These are phyloP conservation scores for Indri indri DNA, from an alignment of 2,113 vertebrate species.

Conservation along the genomic window DNA sequence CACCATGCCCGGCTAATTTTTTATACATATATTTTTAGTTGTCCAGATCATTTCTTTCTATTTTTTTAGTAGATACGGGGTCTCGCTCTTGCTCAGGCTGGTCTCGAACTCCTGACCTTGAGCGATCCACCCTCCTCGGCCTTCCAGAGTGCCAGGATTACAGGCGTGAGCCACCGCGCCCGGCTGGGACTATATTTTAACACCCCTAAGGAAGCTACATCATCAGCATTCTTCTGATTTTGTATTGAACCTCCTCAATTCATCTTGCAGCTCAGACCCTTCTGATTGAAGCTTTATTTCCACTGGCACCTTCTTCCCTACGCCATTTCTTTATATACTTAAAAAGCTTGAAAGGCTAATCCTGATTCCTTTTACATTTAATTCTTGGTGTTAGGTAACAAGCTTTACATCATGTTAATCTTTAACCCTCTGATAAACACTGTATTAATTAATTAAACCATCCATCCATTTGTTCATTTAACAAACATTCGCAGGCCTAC, in stretches of 20 bases:
- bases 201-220: background rate
- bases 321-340: background rate
- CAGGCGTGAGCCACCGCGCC: no score
- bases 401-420: background rate
- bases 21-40: no score
- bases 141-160: no score
- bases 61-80: no score
- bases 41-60: no score
- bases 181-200: background rate
- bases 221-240: background rate
- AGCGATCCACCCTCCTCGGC: no score
- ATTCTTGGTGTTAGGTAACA: conserved; percentile 1
- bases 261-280: background rate
- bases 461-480: background rate
- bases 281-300: background rate
- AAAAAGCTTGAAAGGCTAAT: background rate
- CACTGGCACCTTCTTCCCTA: background rate
- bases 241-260: background rate
- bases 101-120: no score
- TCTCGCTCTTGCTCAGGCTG: no score
- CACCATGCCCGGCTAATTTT: no score
- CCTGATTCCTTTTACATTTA: conserved; percentile 22
- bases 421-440: conserved; percentile 6
- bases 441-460: background rate
- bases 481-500: background rate